These are phyloP conservation scores for Clarias gariepinus DNA, from an alignment of 2,113 vertebrate genomes.

Conservation along the genomic window DNA sequence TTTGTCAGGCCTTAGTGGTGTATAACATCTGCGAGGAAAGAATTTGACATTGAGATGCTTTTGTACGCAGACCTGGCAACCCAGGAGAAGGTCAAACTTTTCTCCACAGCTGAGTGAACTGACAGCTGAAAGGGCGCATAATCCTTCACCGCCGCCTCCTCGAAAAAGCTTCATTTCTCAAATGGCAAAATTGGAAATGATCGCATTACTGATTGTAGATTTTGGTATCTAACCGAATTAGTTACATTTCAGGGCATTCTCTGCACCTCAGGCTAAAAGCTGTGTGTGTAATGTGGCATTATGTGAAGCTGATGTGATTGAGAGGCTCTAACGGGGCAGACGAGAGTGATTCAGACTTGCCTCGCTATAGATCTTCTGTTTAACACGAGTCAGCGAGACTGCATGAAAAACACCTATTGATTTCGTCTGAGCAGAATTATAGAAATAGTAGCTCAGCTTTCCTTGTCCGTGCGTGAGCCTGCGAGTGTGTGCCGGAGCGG, in stretches of 20 bases:
- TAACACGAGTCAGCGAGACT: slow-evolving; percentile 35
- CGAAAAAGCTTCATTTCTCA: slow-evolving; percentile 8
- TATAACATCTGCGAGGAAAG: not conserved
- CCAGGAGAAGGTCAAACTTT: not conserved
- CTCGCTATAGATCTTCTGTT: slow-evolving; percentile 30
- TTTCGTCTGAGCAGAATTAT: slow-evolving; percentile 31
- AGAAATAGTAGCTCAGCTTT: slow-evolving; percentile 56
- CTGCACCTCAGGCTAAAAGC: not conserved
- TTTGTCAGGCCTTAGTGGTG: not conserved
- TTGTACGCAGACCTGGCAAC: not conserved
- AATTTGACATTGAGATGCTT: not conserved
- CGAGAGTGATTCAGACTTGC: slow-evolving; percentile 33
- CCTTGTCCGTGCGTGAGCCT: slow-evolving; percentile 22
- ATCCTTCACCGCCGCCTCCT: not conserved
- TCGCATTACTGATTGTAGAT: slow-evolving; percentile 25
- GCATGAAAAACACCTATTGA: slow-evolving; percentile 38
- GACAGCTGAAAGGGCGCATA: not conserved
- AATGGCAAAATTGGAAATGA: slow-evolving; percentile 20
- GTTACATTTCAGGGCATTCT: slow-evolving; percentile 11
- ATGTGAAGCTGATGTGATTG: slow-evolving; percentile 35
- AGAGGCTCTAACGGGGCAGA: slow-evolving; percentile 36
- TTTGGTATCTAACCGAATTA: slow-evolving; percentile 23
- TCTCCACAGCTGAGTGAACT: not conserved
- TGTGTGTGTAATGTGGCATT: slow-evolving; percentile 26
- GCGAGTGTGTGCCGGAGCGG: not conserved